Evolutionary conservation across 2,113 vertebrate species (phyloP).

Genomic region (Hippocampus abdominalis): DNA sequence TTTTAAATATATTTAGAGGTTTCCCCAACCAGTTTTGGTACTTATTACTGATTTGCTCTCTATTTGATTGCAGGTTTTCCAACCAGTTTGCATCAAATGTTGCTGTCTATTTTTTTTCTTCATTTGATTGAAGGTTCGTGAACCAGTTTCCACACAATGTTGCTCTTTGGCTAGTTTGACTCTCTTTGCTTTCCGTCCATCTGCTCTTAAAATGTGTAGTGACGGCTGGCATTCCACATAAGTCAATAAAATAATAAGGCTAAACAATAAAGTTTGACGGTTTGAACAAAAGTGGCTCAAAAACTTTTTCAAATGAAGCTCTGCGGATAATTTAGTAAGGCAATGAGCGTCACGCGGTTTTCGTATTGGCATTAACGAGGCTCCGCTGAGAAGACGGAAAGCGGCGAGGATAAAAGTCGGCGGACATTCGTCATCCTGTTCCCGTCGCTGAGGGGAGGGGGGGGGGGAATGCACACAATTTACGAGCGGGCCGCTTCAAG

Average conservation of each 20-base stretch:
- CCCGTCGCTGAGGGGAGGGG: slow-evolving; percentile 42
- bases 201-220: too few relatives aligned
- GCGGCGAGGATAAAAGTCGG: slow-evolving; percentile 5
- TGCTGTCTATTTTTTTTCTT: too few relatives aligned
- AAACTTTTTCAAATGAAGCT: background rate
- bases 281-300: background rate
- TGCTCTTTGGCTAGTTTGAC: too few relatives aligned
- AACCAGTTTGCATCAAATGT: too few relatives aligned
- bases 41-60: too few relatives aligned
- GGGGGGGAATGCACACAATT: slow-evolving; percentile 59
- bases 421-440: slow-evolving; percentile 58
- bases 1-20: too few relatives aligned
- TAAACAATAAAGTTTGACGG: background rate
- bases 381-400: background rate
- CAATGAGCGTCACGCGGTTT: background rate
- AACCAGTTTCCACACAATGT: too few relatives aligned
- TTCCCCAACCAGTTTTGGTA: too few relatives aligned
- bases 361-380: background rate
- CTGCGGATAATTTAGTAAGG: background rate
- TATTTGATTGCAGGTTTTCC: too few relatives aligned
- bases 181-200: too few relatives aligned
- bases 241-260: background rate
- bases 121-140: too few relatives aligned
- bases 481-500: slow-evolving; percentile 63
- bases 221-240: background rate